Conservation (phyloP, 2,113 vertebrate genomes). For the Glaucidium brasilianum region DNA sequence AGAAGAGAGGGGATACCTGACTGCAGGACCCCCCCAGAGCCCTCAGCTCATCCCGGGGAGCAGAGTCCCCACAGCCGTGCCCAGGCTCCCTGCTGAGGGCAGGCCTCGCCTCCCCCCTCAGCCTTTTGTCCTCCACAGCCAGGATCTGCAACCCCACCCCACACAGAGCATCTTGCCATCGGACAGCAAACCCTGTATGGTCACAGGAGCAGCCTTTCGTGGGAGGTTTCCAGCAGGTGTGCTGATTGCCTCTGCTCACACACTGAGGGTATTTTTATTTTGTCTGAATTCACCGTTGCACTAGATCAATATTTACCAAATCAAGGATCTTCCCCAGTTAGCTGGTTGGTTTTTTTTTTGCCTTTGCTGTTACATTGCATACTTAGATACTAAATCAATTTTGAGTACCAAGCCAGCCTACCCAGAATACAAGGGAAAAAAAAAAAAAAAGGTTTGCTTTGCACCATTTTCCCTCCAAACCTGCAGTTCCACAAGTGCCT, state of each 20-base stretch:
- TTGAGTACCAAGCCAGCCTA: too few relatives aligned
- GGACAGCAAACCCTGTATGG: too few relatives aligned
- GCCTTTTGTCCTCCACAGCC: background rate
- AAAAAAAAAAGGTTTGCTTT: background rate
- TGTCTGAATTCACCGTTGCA: background rate
- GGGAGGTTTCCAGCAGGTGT: background rate
- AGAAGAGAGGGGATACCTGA: too few relatives aligned
- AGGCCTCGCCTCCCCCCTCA: background rate
- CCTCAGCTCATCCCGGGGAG: background rate
- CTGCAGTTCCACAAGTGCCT: background rate
- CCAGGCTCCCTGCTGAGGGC: background rate
- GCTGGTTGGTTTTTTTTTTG: background rate
- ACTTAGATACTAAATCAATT: background rate
- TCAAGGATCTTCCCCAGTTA: background rate
- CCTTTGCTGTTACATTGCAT: background rate
- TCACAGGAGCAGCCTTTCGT: rapidly evolving
- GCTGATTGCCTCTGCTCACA: background rate
- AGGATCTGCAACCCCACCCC: background rate
- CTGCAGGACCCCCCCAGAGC: rapidly evolving
- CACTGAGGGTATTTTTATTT: background rate
- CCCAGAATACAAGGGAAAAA: background rate
- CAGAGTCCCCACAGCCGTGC: background rate
- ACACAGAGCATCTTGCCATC: background rate
- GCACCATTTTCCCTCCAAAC: background rate
- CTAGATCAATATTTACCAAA: background rate